A percentile compares a stretch with the other conserved stretches of the same genome.
Conservation (phyloP, 37 sponge, comb jelly and placozoan genomes). For the Ianthella basta region DNA sequence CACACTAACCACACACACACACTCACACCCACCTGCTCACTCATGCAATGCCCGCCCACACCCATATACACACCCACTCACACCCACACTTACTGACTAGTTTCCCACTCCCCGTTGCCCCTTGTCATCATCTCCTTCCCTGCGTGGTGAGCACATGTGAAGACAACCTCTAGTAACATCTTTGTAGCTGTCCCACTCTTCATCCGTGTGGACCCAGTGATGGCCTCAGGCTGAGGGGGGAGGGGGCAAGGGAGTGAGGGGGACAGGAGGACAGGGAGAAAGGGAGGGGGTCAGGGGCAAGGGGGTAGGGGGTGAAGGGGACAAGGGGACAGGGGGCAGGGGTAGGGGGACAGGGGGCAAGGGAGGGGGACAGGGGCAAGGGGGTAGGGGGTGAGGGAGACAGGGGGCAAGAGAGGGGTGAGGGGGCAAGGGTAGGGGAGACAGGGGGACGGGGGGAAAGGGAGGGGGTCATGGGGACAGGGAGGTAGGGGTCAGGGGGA, state of each 20-base stretch:
- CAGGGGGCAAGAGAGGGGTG: too few species aligned
- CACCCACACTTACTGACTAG: neutral
- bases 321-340: too few species aligned
- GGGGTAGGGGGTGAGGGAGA: too few species aligned
- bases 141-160: constrained; percentile 38
- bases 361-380: too few species aligned
- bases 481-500: too few species aligned
- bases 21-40: neutral
- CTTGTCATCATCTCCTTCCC: neutral
- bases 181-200: constrained; percentile 74
- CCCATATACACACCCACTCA: neutral
- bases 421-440: too few species aligned
- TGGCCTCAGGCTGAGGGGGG: constrained; percentile 52
- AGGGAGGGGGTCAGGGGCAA: neutral
- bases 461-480: too few species aligned
- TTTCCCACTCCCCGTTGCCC: neutral
- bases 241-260: neutral
- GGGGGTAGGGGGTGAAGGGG: too few species aligned
- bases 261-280: neutral
- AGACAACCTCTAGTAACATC: constrained; percentile 54
- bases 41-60: neutral
- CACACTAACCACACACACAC: neutral
- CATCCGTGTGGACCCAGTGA: constrained; percentile 73
- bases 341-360: too few species aligned
- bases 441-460: too few species aligned